Evolutionary conservation across 2,797 vertebrate species (phyloP).

Genomic region (Halcyon badia): DNA sequence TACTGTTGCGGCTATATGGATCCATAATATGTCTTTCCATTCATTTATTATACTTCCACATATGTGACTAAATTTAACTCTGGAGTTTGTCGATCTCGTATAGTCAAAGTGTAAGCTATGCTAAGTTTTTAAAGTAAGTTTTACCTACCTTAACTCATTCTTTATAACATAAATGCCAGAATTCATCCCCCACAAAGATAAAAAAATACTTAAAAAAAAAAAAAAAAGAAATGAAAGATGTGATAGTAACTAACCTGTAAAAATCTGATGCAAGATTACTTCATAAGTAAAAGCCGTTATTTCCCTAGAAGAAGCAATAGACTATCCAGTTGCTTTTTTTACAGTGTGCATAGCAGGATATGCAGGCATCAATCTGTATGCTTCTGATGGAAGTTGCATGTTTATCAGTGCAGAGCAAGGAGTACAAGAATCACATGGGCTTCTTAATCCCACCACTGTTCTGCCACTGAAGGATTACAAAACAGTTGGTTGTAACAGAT

Average conservation of each 20-base stretch:
- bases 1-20: conserved; percentile 49
- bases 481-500: conserved; percentile 65
- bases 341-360: background rate
- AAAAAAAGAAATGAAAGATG: background rate
- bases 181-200: background rate
- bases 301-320: background rate
- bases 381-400: conserved; percentile 7
- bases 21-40: conserved; percentile 54
- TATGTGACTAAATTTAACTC: conserved; percentile 63
- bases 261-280: background rate
- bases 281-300: conserved; percentile 15
- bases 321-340: background rate
- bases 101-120: background rate
- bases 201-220: background rate
- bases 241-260: conserved; percentile 3
- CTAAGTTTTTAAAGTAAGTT: conserved; percentile 40
- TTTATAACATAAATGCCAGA: conserved; percentile 5
- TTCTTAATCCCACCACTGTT: conserved; percentile 65
- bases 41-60: conserved; percentile 65
- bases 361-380: background rate
- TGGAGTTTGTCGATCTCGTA: conserved; percentile 9
- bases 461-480: conserved; percentile 39
- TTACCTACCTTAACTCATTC: background rate
- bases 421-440: conserved; percentile 15
- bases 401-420: conserved; percentile 55